Conservation (phyloP, 2,888 invertebrate genomes). For the Geotrupes spiniger region DNA sequence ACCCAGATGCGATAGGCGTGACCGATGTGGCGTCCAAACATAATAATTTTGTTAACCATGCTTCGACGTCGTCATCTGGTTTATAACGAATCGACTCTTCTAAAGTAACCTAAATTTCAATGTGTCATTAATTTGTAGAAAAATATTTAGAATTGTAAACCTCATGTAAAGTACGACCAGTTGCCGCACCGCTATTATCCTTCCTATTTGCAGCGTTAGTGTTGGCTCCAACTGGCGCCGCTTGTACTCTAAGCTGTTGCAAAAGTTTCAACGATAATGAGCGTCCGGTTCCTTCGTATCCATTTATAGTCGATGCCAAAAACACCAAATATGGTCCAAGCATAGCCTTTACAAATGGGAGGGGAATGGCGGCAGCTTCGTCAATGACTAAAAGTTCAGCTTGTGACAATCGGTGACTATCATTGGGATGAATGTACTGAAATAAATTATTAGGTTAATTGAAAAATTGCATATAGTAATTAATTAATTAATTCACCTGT, state of each 20-base stretch:
- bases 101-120: conserved; percentile 63
- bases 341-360: conserved; percentile 86
- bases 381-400: conserved; percentile 96
- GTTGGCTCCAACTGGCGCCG: conserved; percentile 54
- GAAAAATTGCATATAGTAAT: conserved; percentile 2
- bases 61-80: conserved; percentile 80
- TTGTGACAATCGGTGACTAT: conserved; percentile 82
- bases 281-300: conserved; percentile 97
- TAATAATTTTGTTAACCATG: conserved; percentile 86
- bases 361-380: conserved; percentile 98
- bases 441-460: not conserved
- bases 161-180: conserved; percentile 55
- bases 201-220: conserved; percentile 51
- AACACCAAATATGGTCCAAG: conserved; percentile 90
- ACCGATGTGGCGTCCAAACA: conserved; percentile 84
- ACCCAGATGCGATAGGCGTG: conserved; percentile 64
- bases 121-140: not conserved
- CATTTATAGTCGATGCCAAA: conserved; percentile 95
- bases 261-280: conserved; percentile 93
- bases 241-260: conserved; percentile 74
- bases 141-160: conserved; percentile 42
- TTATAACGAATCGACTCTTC: conserved; percentile 95
- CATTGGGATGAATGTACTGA: conserved; percentile 93
- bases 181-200: conserved; percentile 47
- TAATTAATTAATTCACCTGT: conserved; percentile 57